A percentile compares a stretch with the other conserved stretches of the same genome.
Conservation (phyloP, 2,888 invertebrate species). For the Diabrotica balteata region DNA sequence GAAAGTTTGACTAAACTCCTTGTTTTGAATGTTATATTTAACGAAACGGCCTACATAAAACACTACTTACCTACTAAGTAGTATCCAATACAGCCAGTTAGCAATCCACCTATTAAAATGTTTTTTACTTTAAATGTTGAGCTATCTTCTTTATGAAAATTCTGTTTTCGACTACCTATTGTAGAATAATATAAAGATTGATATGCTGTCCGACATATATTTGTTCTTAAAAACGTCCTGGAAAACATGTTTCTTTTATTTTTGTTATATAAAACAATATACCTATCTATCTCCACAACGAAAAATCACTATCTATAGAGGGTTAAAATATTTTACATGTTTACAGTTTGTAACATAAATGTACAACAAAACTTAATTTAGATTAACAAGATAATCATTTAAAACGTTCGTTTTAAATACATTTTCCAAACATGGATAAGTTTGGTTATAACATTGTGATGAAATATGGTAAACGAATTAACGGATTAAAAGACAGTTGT, state of each 20-base stretch:
- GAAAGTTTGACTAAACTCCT: too few species aligned
- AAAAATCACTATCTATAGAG: not conserved
- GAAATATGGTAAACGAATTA: too few species aligned
- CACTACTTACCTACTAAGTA: conserved; percentile 31
- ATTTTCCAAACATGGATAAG: too few species aligned
- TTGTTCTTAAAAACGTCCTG: conserved; percentile 1
- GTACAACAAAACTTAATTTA: too few species aligned
- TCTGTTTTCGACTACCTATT: conserved; percentile 9
- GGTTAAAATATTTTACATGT: not conserved
- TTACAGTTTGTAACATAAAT: not conserved
- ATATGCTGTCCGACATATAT: conserved; percentile 2
- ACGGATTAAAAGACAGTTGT: too few species aligned
- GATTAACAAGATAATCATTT: too few species aligned
- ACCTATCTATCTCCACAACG: not conserved
- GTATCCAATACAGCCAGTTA: conserved; percentile 39
- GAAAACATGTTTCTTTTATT: conserved; percentile 3
- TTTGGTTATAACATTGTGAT: too few species aligned
- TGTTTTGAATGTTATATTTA: not conserved
- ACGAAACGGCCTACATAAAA: not conserved
- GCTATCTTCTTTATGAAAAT: conserved; percentile 22
- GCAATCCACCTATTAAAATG: conserved; percentile 29
- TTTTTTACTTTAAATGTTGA: conserved; percentile 7
- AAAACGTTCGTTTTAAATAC: too few species aligned
- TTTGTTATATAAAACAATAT: not conserved
- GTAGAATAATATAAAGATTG: conserved; percentile 5